Conservation (phyloP, 37 sponge, comb jelly and placozoan species). For the Cliona cf. orientalis region DNA sequence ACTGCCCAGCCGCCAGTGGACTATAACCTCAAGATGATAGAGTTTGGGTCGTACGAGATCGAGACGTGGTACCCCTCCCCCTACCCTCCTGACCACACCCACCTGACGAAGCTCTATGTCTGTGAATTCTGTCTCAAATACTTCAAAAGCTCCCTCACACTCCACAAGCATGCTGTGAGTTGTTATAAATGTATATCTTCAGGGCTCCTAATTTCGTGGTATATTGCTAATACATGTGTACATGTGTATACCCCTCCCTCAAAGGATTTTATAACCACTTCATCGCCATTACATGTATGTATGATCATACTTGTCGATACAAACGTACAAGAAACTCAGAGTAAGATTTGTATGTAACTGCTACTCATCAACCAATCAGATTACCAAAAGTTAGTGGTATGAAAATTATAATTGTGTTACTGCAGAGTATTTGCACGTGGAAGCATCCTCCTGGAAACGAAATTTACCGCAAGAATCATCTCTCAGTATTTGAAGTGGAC, state of each 20-base stretch:
- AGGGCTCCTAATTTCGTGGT: too few relatives aligned
- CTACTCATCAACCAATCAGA: too few relatives aligned
- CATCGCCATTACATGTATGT: too few relatives aligned
- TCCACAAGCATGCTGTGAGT: slow-evolving; percentile 60
- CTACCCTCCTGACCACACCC: slow-evolving; percentile 82
- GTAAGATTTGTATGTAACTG: too few relatives aligned
- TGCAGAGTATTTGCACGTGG: slow-evolving; percentile 70
- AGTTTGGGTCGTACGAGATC: slow-evolving; percentile 77
- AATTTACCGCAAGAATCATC: slow-evolving; percentile 79
- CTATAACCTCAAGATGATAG: slow-evolving; percentile 42
- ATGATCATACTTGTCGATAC: too few relatives aligned
- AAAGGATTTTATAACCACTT: too few relatives aligned
- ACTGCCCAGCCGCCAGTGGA: slow-evolving; percentile 41
- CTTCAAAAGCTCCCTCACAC: slow-evolving; percentile 72
- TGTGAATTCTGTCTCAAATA: slow-evolving; percentile 88
- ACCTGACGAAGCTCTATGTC: slow-evolving; percentile 65
- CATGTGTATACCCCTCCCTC: too few relatives aligned
- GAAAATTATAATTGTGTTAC: not conserved
- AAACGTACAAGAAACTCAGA: too few relatives aligned
- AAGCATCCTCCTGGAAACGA: slow-evolving; percentile 94
- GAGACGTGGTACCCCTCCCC: slow-evolving; percentile 80
- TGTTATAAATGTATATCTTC: too few relatives aligned
- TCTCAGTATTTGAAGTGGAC: slow-evolving; percentile 97
- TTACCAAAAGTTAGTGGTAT: too few relatives aligned
- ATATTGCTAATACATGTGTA: too few relatives aligned